These are phyloP conservation scores for Otolemur crassicaudatus DNA, from an alignment of 2,797 vertebrate genomes.

Conservation along the genomic window DNA sequence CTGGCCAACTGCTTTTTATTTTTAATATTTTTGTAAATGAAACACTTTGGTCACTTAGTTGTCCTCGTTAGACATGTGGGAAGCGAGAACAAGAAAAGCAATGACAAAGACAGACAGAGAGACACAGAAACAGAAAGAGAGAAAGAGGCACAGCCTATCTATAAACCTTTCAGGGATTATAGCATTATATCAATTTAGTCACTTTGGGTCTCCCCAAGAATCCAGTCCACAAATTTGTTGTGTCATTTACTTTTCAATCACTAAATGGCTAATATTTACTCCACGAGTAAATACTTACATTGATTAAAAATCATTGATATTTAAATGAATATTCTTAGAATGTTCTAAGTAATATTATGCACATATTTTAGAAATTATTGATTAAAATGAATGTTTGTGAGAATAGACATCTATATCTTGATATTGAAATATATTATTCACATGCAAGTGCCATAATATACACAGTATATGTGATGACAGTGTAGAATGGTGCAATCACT, in stretches of 20 bases:
- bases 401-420: neutral
- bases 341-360: neutral
- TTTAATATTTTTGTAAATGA: neutral
- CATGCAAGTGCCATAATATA: neutral
- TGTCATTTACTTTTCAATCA: neutral
- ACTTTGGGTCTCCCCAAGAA: too few relatives aligned
- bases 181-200: neutral
- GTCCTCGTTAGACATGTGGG: neutral
- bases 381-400: neutral
- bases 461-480: neutral
- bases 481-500: neutral
- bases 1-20: neutral
- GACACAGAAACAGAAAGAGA: rapidly evolving
- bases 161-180: neutral
- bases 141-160: neutral
- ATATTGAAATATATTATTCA: neutral
- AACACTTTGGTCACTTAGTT: neutral
- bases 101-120: neutral
- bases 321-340: neutral
- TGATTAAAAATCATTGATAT: neutral
- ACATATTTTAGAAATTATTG: neutral
- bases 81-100: rapidly evolving
- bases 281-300: neutral
- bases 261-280: neutral
- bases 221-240: neutral